Conservation (phyloP, 2,888 invertebrate genomes). For the Brachypalpus laphriformis region DNA sequence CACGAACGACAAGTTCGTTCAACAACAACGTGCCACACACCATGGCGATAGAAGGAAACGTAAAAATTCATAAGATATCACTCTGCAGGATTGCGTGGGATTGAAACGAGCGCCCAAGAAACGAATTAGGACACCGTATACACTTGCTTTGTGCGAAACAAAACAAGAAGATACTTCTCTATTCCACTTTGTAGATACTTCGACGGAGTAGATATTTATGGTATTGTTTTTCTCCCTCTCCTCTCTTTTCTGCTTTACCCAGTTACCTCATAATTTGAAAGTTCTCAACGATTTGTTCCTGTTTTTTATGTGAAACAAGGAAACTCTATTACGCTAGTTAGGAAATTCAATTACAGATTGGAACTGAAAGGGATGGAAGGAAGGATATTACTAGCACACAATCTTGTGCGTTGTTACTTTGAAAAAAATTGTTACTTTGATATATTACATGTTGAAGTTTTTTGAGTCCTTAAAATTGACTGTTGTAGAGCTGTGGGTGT, state of each 20-base stretch:
- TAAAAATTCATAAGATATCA: neutral
- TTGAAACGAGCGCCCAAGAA: neutral
- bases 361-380: neutral
- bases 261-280: constrained; percentile 3
- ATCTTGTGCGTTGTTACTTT: neutral
- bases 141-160: neutral
- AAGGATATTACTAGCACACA: neutral
- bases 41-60: neutral
- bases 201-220: constrained; percentile 19
- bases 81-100: neutral
- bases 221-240: neutral
- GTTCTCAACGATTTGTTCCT: neutral
- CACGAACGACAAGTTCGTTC: neutral
- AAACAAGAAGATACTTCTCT: neutral
- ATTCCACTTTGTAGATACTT: neutral
- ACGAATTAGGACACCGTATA: neutral
- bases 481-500: too few species aligned
- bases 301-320: neutral
- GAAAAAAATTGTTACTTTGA: neutral
- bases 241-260: neutral
- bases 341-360: neutral
- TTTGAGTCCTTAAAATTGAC: neutral
- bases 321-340: neutral
- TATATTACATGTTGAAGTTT: neutral
- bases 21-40: neutral